Percentiles rank a stretch among this genome's conserved stretches.
Evolutionary conservation across 1,140 invertebrate genomes (phyloP).

Genomic region (Diabrotica undecimpunctata): DNA sequence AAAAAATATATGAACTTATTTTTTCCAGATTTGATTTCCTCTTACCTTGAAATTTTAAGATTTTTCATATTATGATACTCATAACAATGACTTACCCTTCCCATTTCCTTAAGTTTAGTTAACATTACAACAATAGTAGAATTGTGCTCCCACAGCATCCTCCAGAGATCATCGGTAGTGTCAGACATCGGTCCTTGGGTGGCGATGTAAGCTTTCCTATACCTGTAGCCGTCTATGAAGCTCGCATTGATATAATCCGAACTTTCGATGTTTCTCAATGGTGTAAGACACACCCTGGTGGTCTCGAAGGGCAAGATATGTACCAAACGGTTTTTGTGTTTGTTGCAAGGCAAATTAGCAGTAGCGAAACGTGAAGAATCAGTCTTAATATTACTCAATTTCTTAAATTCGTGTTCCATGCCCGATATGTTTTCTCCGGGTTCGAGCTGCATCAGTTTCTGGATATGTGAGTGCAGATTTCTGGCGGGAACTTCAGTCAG

Average conservation of each 20-base stretch:
- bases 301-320: constrained; percentile 97
- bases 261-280: constrained; percentile 87
- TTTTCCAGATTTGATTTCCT: too few relatives aligned
- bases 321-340: constrained; percentile 91
- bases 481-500: constrained; percentile 90
- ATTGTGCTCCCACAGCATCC: constrained; percentile 99
- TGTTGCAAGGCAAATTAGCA: constrained; percentile 94
- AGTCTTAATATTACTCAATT: constrained; percentile 90
- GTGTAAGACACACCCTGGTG: constrained; percentile 89
- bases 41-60: too few relatives aligned
- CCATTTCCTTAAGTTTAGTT: constrained; percentile 96
- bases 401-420: constrained; percentile 99
- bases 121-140: constrained; percentile 99
- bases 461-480: constrained; percentile 90
- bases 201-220: constrained; percentile 93
- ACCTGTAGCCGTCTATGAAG: constrained; percentile 91
- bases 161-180: constrained; percentile 98
- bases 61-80: too few relatives aligned
- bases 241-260: constrained; percentile 99
- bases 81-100: constrained; percentile 64
- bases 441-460: constrained; percentile 80
- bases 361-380: constrained; percentile 92
- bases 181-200: constrained; percentile 95
- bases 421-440: constrained; percentile 86
- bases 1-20: too few relatives aligned